Conservation (phyloP, 2,797 vertebrate genomes). For the Microctenopoma steveboyesi region DNA sequence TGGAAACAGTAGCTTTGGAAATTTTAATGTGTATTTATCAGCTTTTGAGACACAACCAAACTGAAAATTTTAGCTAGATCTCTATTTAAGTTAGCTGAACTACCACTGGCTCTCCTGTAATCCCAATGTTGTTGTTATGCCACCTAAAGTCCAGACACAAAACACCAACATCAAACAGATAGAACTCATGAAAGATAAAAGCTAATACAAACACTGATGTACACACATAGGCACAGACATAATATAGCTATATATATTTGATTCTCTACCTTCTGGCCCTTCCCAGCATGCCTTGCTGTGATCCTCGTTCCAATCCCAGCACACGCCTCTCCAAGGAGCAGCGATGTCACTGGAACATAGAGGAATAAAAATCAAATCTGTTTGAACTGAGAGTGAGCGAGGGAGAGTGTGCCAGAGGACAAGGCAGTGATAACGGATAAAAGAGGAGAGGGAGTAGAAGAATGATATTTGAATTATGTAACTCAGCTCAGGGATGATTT, state of each 20-base stretch:
- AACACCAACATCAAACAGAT: constrained; percentile 16
- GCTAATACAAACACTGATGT: constrained; percentile 16
- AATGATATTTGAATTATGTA: constrained; percentile 83
- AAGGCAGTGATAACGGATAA: constrained; percentile 74
- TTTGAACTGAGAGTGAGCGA: constrained; percentile 73
- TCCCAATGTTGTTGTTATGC: too few relatives aligned
- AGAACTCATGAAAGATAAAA: constrained; percentile 22
- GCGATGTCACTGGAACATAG: constrained; percentile 73
- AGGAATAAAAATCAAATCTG: constrained; percentile 80
- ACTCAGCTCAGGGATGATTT: constrained; percentile 81
- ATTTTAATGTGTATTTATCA: too few relatives aligned
- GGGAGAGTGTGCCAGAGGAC: constrained; percentile 74
- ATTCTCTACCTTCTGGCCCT: constrained; percentile 59
- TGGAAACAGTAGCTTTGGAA: too few relatives aligned
- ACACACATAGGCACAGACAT: constrained; percentile 17
- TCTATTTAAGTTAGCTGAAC: too few relatives aligned
- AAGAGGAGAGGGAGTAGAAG: constrained; percentile 74
- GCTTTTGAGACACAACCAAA: too few relatives aligned
- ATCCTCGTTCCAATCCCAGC: constrained; percentile 70
- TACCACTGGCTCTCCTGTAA: too few relatives aligned
- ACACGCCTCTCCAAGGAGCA: constrained; percentile 66
- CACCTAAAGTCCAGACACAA: background rate
- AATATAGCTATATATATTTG: constrained; percentile 18
- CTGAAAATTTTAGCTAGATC: too few relatives aligned
- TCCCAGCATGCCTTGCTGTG: constrained; percentile 68